Evolutionary conservation across 2,888 invertebrate species (phyloP), one percentile per base, ranked within the genome.

Genomic region (Tenthredo notha): DNA sequence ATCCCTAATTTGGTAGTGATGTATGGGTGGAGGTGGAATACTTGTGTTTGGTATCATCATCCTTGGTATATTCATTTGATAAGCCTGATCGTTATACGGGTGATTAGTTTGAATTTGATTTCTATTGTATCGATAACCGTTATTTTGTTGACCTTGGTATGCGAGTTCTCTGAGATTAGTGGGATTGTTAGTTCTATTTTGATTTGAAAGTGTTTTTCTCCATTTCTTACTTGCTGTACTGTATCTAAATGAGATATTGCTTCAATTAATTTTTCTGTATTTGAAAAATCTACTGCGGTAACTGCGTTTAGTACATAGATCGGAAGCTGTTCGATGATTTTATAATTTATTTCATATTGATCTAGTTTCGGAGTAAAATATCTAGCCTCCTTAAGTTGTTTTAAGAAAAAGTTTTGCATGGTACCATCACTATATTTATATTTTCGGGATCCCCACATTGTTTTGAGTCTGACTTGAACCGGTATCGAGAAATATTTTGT

Each of bases 171-270:
- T 37, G 10, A 21, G n/a, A 54, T 33, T 61, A 21, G 37, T 29
- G 2, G 25, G 29, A 21, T 10, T 72, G 18, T 9, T 50, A 85
- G 18, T 50, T 70, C 3, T 54, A 70, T 33, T 33, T 2, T 33
- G 33, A 33, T 2, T 33, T 2, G 1, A 2, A 2, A 33, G 29
- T 33, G 29, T 33, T 33, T 33, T 33, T 50, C 67, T 21, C 18
- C 29, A 12, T 85, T 67, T 9, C 58, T 2, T 0, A 58, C 58
- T 33, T 84, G 80, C 29, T 80, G 43, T 67, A 21, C 5, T 58
- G 54, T 21, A n/a, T 87, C 87, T 9, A 87, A 50, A 25, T 86
- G 84, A 40, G 85, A 74, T 18, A 87, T 58, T 10, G 86, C 84
- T 83, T 85, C 86, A 12, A 75, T 70, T 3, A 88, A 78, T 47